A percentile compares a stretch with the other conserved stretches of the same genome.
Conservation (phyloP, 1,140 invertebrate genomes). For the Helicoverpa armigera region DNA sequence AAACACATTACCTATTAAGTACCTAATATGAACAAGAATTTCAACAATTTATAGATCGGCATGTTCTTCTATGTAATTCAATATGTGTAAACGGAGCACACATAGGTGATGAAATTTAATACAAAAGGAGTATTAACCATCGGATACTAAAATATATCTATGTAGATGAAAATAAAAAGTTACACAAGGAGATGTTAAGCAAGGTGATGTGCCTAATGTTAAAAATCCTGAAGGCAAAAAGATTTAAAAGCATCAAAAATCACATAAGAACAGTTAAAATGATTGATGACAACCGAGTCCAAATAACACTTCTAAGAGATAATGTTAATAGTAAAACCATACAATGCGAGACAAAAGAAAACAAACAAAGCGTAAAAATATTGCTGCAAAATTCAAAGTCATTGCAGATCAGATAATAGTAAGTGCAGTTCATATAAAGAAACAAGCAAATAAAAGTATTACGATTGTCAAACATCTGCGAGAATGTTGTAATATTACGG, state of each 20-base stretch:
- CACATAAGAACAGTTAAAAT: too few species aligned
- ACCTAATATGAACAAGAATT: not conserved
- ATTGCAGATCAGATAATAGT: not conserved
- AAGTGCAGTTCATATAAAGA: not conserved
- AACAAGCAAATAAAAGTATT: not conserved
- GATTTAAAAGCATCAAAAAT: too few species aligned
- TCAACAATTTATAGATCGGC: not conserved
- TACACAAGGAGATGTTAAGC: not conserved
- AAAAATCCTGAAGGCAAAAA: too few species aligned
- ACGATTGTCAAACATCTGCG: not conserved
- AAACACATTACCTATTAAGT: too few species aligned
- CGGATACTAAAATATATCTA: not conserved
- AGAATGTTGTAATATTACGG: conserved; percentile 5
- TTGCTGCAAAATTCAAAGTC: not conserved
- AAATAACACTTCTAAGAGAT: too few species aligned
- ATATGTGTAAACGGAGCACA: not conserved
- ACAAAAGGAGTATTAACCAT: not conserved
- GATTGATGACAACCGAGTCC: too few species aligned
- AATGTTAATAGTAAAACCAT: too few species aligned
- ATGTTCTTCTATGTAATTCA: not conserved
- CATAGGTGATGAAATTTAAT: not conserved
- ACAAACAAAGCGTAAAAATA: too few species aligned
- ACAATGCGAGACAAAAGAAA: too few species aligned
- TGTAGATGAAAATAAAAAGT: not conserved
- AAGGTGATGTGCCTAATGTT: too few species aligned